A percentile compares a stretch with the other conserved stretches of the same genome.
These are phyloP conservation scores for Ptyas mucosa DNA, from an alignment of 2,113 vertebrate genomes.

Conservation along the genomic window DNA sequence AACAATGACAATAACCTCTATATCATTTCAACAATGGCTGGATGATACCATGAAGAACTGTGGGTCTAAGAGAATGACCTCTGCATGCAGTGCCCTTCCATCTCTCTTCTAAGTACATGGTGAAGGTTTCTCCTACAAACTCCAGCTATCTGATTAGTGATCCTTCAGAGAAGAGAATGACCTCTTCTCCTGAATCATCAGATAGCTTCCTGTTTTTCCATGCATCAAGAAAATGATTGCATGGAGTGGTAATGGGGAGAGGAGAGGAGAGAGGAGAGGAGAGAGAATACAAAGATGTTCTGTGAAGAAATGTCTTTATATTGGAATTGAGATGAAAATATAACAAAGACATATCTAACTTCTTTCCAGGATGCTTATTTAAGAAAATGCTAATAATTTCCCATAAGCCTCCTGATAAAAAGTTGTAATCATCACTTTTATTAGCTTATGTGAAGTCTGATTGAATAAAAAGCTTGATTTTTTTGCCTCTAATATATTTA, in stretches of 20 bases:
- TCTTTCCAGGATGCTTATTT: neutral
- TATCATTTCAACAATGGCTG: neutral
- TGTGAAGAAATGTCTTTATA: neutral
- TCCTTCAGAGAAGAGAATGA: neutral
- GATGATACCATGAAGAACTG: neutral
- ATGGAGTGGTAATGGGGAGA: neutral
- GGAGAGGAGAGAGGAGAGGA: too few relatives aligned
- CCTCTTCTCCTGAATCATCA: neutral
- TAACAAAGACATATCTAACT: neutral
- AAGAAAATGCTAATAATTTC: conserved; percentile 12
- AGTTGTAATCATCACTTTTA: conserved; percentile 7
- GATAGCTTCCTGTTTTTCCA: neutral
- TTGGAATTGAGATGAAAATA: neutral
- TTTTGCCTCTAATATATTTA: conserved; percentile 11
- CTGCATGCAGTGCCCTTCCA: neutral
- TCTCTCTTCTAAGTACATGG: neutral
- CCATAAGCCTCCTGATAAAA: conserved; percentile 1
- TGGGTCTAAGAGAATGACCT: neutral
- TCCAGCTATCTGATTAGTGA: neutral
- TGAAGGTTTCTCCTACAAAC: neutral
- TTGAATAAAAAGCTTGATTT: conserved; percentile 7
- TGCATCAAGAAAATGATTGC: neutral
- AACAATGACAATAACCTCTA: neutral
- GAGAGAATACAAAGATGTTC: neutral
- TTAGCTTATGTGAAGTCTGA: conserved; percentile 2